Base-by-base conservation (phyloP, 2,888 invertebrate genomes). In the Melitaea athalia region DNA sequence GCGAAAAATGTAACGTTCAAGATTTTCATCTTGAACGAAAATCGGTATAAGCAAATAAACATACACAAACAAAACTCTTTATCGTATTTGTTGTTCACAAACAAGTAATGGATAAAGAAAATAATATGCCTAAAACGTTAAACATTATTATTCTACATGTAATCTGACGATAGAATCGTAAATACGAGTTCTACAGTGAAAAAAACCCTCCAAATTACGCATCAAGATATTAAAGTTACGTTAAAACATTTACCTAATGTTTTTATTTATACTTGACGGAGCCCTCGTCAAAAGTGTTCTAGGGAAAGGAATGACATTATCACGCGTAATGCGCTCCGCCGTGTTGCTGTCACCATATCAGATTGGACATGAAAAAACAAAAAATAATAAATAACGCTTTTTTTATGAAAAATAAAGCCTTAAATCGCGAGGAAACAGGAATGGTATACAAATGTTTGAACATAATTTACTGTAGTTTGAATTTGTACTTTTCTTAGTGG, bases 311-410 rank as follows among this genome's bases (percentile, higher is more conserved):
- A 14, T n/a, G 68, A 71, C 63, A 60, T 43, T 57, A 71, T 71
- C 63, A 60, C 65, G 49, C 65, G 60, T 63, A 59, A 68, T 55
- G 64, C 47, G 49, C n/a, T 33, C 59, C 24, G 12, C 50, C 17
- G 2, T 12, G 24, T 42, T 31, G 31, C 38, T 55, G 50, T 45
- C 63, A 10, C 47, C 53, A 24, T 68, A 68, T 68, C 68, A 63
- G 68, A 68, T 71, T 43, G 53, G 59, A 45, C 71, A 68, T 63
- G 63, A 50, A 68, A 68, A 63, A 62, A 33, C 14, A 50, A 14
- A 45, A 69, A 63, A 53, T 53, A 24, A 24, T 52, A 64, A 64
- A 64, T 17, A 33, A 43, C 12, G 17, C 38, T 42, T 15, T 59
- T n/a, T 64, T 64, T 43, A 59, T 59, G 38, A 63, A 63, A 65